Conservation (phyloP, 1,140 invertebrate species). For the Adelges cooleyi region DNA sequence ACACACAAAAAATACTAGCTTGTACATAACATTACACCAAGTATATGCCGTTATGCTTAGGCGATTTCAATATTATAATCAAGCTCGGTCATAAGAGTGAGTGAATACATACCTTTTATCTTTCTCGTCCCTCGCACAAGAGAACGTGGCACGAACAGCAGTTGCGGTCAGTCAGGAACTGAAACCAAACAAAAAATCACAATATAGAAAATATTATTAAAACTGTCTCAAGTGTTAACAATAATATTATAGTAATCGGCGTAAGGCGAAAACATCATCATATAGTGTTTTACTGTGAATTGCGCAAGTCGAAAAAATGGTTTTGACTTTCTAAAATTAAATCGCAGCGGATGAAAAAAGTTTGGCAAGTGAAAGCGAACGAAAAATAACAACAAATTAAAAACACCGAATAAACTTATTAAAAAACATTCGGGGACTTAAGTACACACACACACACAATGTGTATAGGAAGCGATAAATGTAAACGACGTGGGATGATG, state of each 20-base stretch:
- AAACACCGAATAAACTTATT: too few relatives aligned
- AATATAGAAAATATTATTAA: neutral
- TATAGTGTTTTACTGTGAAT: too few relatives aligned
- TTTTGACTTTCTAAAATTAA: constrained; percentile 10
- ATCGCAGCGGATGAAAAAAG: neutral
- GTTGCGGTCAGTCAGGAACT: constrained; percentile 28
- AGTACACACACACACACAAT: neutral
- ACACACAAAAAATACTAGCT: too few relatives aligned
- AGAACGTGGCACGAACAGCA: constrained; percentile 6
- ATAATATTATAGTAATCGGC: too few relatives aligned
- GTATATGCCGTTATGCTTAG: too few relatives aligned
- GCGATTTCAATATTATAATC: too few relatives aligned
- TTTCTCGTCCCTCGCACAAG: neutral
- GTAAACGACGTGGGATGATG: too few relatives aligned
- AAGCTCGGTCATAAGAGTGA: too few relatives aligned
- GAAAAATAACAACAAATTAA: too few relatives aligned
- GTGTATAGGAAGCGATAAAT: too few relatives aligned
- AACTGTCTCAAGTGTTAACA: too few relatives aligned
- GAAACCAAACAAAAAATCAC: constrained; percentile 3
- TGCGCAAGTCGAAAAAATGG: neutral
- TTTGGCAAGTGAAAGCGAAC: constrained; percentile 17
- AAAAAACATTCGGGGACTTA: constrained; percentile 5
- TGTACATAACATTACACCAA: too few relatives aligned
- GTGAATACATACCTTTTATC: constrained; percentile 17
- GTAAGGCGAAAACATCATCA: constrained; percentile 8